A percentile compares a stretch with the other conserved stretches of the same genome.
Evolutionary conservation across 2,888 invertebrate species (phyloP).

Genomic region (Syritta pipiens): DNA sequence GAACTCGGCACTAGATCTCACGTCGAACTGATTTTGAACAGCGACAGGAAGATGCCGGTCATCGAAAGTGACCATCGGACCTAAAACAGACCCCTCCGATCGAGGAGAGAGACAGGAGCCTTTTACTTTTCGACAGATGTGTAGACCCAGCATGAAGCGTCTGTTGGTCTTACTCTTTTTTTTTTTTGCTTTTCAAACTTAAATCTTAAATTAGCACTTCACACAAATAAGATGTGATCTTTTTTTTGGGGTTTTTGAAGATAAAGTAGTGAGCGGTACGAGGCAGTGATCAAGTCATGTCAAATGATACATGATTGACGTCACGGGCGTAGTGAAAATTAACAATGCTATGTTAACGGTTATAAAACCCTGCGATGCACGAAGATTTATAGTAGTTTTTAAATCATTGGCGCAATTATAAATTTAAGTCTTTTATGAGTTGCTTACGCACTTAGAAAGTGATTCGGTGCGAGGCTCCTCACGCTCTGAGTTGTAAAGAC

Average conservation of each 20-base stretch:
- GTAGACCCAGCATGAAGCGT: no score
- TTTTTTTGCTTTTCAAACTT: no score
- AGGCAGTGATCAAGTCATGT: not conserved
- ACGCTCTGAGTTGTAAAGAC: no score
- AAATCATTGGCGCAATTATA: not conserved
- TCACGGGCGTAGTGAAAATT: conserved; percentile 9
- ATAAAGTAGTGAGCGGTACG: not conserved
- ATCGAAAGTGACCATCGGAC: not conserved
- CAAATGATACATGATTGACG: conserved; percentile 11
- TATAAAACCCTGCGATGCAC: not conserved
- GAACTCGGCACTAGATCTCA: conserved; percentile 1
- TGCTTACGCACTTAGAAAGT: no score
- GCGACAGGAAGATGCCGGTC: not conserved
- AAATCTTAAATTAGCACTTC: no score
- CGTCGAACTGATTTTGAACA: conserved; percentile 10
- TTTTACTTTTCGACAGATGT: no score
- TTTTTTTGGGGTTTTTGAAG: not conserved
- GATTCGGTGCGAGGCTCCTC: no score
- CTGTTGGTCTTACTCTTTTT: no score
- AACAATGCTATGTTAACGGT: conserved; percentile 14
- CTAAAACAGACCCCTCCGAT: no score
- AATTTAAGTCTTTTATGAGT: no score
- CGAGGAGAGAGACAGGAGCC: no score
- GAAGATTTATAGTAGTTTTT: not conserved
- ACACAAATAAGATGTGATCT: not conserved